These are phyloP conservation scores for Leucoraja erinaceus DNA, from an alignment of 2,113 vertebrate genomes.

Conservation along the genomic window DNA sequence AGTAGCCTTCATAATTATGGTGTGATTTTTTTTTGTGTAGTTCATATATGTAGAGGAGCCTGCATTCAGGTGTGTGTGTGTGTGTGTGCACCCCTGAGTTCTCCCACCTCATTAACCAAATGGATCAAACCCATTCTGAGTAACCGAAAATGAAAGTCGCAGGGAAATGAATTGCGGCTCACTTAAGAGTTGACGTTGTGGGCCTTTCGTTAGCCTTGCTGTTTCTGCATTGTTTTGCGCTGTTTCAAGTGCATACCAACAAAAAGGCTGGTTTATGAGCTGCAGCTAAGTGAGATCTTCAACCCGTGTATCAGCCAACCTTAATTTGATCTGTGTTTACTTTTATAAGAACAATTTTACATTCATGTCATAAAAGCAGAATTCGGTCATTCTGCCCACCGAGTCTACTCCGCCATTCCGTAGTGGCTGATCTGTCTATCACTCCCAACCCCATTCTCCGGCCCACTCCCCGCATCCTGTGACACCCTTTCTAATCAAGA, in stretches of 20 bases:
- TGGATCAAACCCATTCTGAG: not conserved
- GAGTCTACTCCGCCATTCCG: too few species aligned
- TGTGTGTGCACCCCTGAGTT: too few species aligned
- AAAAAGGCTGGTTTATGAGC: not conserved
- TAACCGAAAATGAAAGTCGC: not conserved
- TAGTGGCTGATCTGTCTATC: too few species aligned
- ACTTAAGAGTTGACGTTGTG: not conserved
- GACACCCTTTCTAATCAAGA: too few species aligned
- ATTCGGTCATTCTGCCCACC: too few species aligned
- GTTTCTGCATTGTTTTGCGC: not conserved
- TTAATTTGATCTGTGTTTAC: conserved; percentile 14
- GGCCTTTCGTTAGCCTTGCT: not conserved
- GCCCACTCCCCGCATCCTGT: too few species aligned
- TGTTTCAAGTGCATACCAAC: not conserved
- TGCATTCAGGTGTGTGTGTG: too few species aligned
- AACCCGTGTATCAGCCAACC: not conserved
- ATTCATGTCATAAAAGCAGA: too few species aligned
- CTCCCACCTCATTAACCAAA: too few species aligned
- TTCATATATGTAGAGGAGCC: not conserved
- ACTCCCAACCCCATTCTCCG: too few species aligned
- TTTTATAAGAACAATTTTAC: not conserved
- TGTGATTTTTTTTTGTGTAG: not conserved
- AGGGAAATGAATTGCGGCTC: not conserved
- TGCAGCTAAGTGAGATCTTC: not conserved
- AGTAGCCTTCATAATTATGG: not conserved